Percentiles rank a stretch among this genome's conserved stretches.
These are phyloP conservation scores for Corythornis madagascariensis DNA, from an alignment of 2,113 vertebrate genomes.

Conservation along the genomic window DNA sequence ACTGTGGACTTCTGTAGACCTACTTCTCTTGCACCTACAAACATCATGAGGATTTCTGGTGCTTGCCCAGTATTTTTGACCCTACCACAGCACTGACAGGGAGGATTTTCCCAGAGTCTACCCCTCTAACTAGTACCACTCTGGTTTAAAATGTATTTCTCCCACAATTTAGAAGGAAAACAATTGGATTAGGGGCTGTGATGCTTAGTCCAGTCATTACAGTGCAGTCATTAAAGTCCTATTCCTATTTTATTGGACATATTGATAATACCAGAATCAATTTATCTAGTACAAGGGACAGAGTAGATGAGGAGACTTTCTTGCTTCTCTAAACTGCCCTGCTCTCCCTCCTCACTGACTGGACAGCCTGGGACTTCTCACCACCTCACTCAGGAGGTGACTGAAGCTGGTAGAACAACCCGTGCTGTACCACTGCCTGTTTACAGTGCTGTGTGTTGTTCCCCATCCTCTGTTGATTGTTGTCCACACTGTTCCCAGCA, in stretches of 20 bases:
- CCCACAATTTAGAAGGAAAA: not conserved
- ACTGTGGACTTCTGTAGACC: not conserved
- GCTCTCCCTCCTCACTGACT: not conserved
- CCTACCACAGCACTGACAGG: not conserved
- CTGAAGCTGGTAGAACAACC: not conserved
- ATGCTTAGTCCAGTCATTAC: not conserved
- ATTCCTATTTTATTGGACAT: not conserved
- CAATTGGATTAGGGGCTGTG: not conserved
- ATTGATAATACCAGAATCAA: not conserved
- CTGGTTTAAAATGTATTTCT: not conserved
- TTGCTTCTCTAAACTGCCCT: not conserved
- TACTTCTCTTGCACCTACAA: not conserved
- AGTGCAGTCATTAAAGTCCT: not conserved
- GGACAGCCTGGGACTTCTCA: not conserved
- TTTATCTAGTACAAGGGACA: not conserved
- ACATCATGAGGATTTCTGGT: not conserved
- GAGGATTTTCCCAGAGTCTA: not conserved
- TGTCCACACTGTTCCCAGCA: not conserved
- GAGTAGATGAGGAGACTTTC: not conserved
- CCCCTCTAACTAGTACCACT: not conserved
- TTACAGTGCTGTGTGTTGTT: not conserved
- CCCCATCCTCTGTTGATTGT: not conserved
- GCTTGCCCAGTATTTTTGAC: not conserved
- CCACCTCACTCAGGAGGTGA: not conserved
- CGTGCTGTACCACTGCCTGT: not conserved